Conservation (phyloP, 2,797 vertebrate species). For the Anabas testudineus region DNA sequence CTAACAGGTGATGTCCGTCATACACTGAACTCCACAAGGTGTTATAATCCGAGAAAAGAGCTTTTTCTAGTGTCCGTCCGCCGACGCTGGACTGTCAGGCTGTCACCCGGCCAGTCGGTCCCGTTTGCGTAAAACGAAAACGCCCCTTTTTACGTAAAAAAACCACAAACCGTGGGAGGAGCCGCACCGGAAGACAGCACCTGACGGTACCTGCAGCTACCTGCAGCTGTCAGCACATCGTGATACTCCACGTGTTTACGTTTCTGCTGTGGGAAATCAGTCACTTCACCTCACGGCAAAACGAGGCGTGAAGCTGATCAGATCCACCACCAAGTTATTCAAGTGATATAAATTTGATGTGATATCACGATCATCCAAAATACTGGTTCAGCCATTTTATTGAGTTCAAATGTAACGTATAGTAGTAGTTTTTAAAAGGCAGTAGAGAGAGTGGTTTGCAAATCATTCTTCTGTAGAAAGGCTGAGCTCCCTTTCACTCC, state of each 20-base stretch:
- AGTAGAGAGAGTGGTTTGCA: neutral
- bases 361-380: too few relatives aligned
- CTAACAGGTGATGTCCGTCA: too few relatives aligned
- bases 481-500: neutral
- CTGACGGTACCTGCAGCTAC: neutral
- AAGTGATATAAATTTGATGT: too few relatives aligned
- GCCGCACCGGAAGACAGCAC: neutral
- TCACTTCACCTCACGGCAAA: neutral
- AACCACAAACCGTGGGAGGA: slow-evolving; percentile 26
- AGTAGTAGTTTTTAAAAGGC: neutral
- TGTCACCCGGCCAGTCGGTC: neutral
- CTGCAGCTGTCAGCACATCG: too few relatives aligned
- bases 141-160: slow-evolving; percentile 50
- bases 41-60: neutral
- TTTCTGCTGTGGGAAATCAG: neutral
- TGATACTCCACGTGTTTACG: too few relatives aligned
- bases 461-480: neutral
- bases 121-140: neutral
- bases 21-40: neutral
- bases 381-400: neutral
- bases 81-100: slow-evolving; percentile 1
- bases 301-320: too few relatives aligned
- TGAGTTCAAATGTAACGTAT: neutral
- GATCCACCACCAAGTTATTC: too few relatives aligned
- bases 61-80: neutral